Conservation (phyloP, 2,113 vertebrate species). For the Galemys pyrenaicus region DNA sequence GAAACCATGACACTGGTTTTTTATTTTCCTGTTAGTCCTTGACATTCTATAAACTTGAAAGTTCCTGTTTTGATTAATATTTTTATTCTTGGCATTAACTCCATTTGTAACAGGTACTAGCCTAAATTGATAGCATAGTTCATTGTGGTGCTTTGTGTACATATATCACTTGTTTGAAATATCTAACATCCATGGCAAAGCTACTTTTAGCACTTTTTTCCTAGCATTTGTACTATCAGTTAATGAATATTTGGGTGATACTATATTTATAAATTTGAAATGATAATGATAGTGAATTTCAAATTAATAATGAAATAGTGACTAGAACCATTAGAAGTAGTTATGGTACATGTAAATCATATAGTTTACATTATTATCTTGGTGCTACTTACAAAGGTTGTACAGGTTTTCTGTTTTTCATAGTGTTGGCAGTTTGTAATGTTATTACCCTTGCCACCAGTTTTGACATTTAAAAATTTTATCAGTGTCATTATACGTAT, state of each 20-base stretch:
- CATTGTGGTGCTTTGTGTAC: constrained; percentile 38
- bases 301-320: not conserved
- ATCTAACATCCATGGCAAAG: not conserved
- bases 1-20: not conserved
- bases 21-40: not conserved
- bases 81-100: constrained; percentile 36
- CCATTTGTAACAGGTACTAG: not conserved
- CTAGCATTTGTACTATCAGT: not conserved
- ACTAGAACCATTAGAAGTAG: not conserved
- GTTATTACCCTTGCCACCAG: not conserved
- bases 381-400: not conserved
- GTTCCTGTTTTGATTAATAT: not conserved
- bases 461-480: constrained; percentile 1
- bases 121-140: constrained; percentile 19
- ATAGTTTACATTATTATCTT: not conserved
- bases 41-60: constrained; percentile 46
- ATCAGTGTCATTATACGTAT: not conserved
- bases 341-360: constrained; percentile 5
- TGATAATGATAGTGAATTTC: not conserved
- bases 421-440: constrained; percentile 22
- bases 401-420: constrained; percentile 3
- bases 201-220: not conserved
- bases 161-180: not conserved
- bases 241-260: constrained; percentile 25
- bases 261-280: constrained; percentile 17